phyloP scores from a whole-genome alignment of 1,140 invertebrate genomes.

The Zaprionus inermis region DNA sequence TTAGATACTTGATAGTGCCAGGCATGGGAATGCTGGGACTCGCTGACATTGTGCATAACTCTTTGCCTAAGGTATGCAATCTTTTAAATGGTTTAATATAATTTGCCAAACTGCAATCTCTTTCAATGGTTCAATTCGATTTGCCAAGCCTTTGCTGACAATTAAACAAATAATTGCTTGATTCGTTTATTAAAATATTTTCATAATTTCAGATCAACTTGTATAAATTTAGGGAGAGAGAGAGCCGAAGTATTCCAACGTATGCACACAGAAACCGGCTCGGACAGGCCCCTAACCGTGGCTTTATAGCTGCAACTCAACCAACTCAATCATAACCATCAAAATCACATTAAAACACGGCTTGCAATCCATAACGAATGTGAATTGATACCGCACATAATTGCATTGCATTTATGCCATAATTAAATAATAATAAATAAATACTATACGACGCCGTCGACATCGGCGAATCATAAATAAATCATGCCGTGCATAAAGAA shows the following conservation, averaged over 20 bases:
- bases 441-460: conserved; percentile 16
- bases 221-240: neutral
- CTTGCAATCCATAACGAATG: conserved; percentile 30
- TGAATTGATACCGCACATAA: conserved; percentile 34
- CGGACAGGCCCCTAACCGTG: neutral
- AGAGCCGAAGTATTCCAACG: no score
- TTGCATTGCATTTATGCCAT: conserved; percentile 48
- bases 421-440: conserved; percentile 71
- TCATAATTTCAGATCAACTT: neutral
- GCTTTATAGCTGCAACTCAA: neutral
- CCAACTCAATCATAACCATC: conserved; percentile 11
- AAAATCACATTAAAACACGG: conserved; percentile 47
- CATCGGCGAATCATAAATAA: conserved; percentile 55
- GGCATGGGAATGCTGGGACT: conserved; percentile 6
- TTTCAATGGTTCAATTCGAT: neutral
- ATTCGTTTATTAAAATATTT: neutral
- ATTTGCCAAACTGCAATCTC: no score
- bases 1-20: conserved; percentile 11
- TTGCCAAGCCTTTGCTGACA: neutral
- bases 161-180: neutral
- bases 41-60: no score
- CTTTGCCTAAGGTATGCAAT: neutral
- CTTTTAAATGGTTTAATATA: no score
- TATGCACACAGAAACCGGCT: neutral
- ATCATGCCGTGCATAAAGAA: conserved; percentile 39